phyloP scores from a whole-genome alignment of 2,113 vertebrate species.

The Laticauda laticaudata region DNA sequence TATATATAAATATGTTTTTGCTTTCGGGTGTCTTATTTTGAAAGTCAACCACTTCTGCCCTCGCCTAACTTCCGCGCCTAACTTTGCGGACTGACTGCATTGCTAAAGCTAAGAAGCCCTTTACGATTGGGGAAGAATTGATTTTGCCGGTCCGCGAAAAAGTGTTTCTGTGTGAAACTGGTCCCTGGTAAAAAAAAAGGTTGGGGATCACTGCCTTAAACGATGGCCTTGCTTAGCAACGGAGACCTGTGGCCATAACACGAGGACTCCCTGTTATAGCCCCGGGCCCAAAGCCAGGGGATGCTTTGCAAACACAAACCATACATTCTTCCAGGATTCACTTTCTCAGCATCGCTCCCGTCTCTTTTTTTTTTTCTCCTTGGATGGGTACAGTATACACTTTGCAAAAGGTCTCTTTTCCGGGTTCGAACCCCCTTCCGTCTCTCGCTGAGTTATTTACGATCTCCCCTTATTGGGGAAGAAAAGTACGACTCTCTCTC shows the following conservation, averaged over 20 bases:
- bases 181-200: too few species aligned
- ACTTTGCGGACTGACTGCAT: too few species aligned
- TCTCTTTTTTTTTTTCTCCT: constrained; percentile 32
- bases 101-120: too few species aligned
- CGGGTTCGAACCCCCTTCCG: background rate
- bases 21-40: too few species aligned
- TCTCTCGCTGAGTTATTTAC: background rate
- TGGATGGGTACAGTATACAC: background rate
- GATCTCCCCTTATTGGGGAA: background rate
- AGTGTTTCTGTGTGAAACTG: too few species aligned
- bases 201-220: too few species aligned
- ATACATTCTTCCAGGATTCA: background rate
- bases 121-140: too few species aligned
- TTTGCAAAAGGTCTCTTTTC: background rate
- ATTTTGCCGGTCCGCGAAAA: too few species aligned
- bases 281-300: background rate
- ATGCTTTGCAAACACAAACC: background rate
- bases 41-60: too few species aligned
- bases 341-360: constrained; percentile 17
- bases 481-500: background rate
- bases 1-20: too few species aligned
- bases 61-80: too few species aligned
- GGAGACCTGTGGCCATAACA: background rate
- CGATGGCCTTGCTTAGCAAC: background rate
- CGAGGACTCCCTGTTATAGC: background rate